These are phyloP conservation scores for Musca vetustissima DNA, from an alignment of 1,140 invertebrate species.

Conservation along the genomic window DNA sequence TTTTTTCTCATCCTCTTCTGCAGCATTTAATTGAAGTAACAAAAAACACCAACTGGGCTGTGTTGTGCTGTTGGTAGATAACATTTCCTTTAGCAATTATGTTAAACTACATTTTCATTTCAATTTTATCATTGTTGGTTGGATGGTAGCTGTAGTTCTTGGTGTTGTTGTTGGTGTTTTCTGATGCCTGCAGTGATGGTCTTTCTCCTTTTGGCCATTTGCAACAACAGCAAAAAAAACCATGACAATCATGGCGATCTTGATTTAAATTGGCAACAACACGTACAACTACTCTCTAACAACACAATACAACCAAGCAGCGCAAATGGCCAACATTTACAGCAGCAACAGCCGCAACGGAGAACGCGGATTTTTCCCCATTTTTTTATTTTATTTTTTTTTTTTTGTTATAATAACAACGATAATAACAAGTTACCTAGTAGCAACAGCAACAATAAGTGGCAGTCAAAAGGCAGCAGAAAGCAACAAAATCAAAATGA, in stretches of 20 bases:
- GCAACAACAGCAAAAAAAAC: no score
- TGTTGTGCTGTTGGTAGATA: slow-evolving; percentile 1
- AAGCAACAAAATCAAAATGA: no score
- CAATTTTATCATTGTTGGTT: neutral
- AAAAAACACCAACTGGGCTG: neutral
- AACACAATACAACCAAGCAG: neutral
- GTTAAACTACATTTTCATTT: slow-evolving; percentile 12
- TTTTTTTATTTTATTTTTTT: no score
- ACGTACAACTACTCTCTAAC: neutral
- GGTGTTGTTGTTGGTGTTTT: neutral
- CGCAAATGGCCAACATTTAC: slow-evolving; percentile 9
- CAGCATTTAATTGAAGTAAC: neutral
- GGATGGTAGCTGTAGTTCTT: neutral
- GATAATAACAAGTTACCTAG: slow-evolving; percentile 19
- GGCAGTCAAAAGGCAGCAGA: no score
- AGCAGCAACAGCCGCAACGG: neutral
- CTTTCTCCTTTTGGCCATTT: slow-evolving; percentile 1
- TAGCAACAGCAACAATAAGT: neutral
- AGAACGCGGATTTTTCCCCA: no score
- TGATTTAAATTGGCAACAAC: slow-evolving; percentile 9
- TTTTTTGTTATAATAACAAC: slow-evolving; percentile 7
- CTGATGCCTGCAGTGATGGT: neutral
- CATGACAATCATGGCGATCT: slow-evolving; percentile 19
- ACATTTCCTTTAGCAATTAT: slow-evolving; percentile 9
- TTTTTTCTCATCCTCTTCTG: neutral